A percentile compares a stretch with the other conserved stretches of the same genome.
Evolutionary conservation across 2,888 invertebrate genomes (phyloP).

Genomic region (Idaea dimidiata): DNA sequence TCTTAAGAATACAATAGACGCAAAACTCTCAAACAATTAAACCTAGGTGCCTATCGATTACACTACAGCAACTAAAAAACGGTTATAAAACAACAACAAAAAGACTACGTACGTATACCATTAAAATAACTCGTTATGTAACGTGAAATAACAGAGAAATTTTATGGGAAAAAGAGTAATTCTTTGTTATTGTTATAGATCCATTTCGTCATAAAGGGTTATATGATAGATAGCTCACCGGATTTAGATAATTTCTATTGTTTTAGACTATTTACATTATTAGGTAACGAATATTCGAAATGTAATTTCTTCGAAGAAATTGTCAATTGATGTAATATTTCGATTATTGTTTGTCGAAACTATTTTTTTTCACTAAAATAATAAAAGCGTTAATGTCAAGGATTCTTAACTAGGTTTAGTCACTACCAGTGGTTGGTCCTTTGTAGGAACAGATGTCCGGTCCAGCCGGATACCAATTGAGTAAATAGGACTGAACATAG

Average conservation of each 20-base stretch:
- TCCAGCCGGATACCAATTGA: too few species aligned
- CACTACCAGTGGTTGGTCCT: too few species aligned
- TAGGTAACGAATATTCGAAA: conserved; percentile 7
- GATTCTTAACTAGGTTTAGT: too few species aligned
- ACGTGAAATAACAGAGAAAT: conserved; percentile 22
- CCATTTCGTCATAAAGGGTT: conserved; percentile 14
- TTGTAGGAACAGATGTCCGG: too few species aligned
- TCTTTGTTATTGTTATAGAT: not conserved
- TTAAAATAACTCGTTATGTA: conserved; percentile 18
- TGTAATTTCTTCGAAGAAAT: conserved; percentile 11
- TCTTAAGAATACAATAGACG: not conserved
- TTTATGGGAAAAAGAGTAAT: conserved; percentile 16
- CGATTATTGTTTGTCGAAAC: too few species aligned
- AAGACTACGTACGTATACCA: conserved; percentile 1
- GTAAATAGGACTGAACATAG: too few species aligned
- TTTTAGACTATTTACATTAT: conserved; percentile 10
- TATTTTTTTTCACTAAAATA: too few species aligned
- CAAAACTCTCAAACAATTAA: not conserved
- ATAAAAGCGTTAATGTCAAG: too few species aligned
- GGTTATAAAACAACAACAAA: conserved; percentile 3
- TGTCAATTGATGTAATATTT: not conserved
- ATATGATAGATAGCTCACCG: conserved; percentile 9
- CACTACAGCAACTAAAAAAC: conserved; percentile 1
- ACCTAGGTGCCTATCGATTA: not conserved
- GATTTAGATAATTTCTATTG: conserved; percentile 20